Evolutionary conservation across 2,888 invertebrate species (phyloP).

Genomic region (Lasioglossum figueresi): DNA sequence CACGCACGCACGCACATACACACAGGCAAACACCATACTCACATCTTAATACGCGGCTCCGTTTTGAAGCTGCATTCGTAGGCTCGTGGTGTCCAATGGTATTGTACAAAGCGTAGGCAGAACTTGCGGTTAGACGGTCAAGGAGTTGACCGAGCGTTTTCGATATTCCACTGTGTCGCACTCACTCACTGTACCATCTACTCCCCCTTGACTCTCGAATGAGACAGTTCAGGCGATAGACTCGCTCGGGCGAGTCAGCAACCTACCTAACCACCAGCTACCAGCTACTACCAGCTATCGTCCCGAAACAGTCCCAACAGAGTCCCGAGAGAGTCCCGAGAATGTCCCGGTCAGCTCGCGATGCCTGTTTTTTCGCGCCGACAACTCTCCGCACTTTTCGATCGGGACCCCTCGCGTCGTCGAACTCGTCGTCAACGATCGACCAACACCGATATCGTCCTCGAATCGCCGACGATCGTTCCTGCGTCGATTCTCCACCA

Average conservation of each 20-base stretch:
- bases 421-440: not conserved
- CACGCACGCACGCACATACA: not conserved
- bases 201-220: slow-evolving; percentile 33
- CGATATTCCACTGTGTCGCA: slow-evolving; percentile 47
- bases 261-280: slow-evolving; percentile 31
- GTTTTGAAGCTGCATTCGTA: slow-evolving; percentile 72
- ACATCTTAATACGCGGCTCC: slow-evolving; percentile 75
- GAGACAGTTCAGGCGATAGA: slow-evolving; percentile 32
- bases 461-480: slow-evolving; percentile 14
- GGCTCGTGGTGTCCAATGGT: slow-evolving; percentile 54
- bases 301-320: not conserved
- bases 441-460: not conserved
- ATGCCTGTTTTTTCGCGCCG: slow-evolving; percentile 60
- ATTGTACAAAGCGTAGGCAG: slow-evolving; percentile 19
- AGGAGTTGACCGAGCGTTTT: slow-evolving; percentile 35
- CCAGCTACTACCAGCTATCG: slow-evolving; percentile 32
- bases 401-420: not conserved
- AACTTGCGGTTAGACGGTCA: slow-evolving; percentile 30
- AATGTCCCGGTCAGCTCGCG: slow-evolving; percentile 54
- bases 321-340: slow-evolving; percentile 10
- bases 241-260: slow-evolving; percentile 27
- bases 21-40: slow-evolving; percentile 63
- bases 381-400: slow-evolving; percentile 34
- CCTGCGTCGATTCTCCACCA: slow-evolving; percentile 18
- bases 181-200: slow-evolving; percentile 44